Percentiles rank a stretch among this genome's conserved stretches.
These are phyloP conservation scores for Cyclopterus lumpus DNA, from an alignment of 2,797 vertebrate species.

Conservation along the genomic window DNA sequence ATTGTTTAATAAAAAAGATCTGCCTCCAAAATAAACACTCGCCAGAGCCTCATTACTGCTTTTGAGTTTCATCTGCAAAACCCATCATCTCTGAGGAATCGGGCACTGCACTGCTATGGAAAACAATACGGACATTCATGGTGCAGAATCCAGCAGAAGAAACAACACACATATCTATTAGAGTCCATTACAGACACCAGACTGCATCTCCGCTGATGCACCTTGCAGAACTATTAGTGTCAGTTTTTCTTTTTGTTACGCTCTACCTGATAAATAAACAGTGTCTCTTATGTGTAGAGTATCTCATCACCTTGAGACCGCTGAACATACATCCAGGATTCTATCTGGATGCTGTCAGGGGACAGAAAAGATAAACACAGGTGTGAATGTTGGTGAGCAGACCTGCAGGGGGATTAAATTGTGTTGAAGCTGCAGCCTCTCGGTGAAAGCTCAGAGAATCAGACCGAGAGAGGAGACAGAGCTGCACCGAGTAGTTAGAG, in stretches of 20 bases:
- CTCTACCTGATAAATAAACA: conserved; percentile 24
- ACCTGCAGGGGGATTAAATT: conserved; percentile 33
- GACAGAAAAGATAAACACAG: conserved; percentile 40
- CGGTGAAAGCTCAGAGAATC: conserved; percentile 20
- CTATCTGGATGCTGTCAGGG: conserved; percentile 31
- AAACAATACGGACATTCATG: conserved; percentile 14
- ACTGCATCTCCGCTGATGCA: neutral
- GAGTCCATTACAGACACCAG: conserved; percentile 1
- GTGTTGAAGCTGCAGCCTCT: conserved; percentile 36
- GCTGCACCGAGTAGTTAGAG: neutral
- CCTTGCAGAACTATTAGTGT: neutral
- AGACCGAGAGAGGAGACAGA: neutral
- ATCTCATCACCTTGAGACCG: conserved; percentile 11
- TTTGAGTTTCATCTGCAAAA: conserved; percentile 10
- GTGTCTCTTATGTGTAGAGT: conserved; percentile 6
- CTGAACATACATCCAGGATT: neutral
- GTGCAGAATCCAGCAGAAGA: neutral
- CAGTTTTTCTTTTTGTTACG: neutral
- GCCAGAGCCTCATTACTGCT: neutral
- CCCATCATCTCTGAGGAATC: conserved; percentile 1
- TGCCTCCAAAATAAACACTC: conserved; percentile 1
- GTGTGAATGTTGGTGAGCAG: conserved; percentile 17
- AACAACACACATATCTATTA: conserved; percentile 6
- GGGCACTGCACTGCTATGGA: neutral
- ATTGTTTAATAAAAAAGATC: neutral